Conservation (phyloP, 2,797 vertebrate species). For the Tapirus indicus region DNA sequence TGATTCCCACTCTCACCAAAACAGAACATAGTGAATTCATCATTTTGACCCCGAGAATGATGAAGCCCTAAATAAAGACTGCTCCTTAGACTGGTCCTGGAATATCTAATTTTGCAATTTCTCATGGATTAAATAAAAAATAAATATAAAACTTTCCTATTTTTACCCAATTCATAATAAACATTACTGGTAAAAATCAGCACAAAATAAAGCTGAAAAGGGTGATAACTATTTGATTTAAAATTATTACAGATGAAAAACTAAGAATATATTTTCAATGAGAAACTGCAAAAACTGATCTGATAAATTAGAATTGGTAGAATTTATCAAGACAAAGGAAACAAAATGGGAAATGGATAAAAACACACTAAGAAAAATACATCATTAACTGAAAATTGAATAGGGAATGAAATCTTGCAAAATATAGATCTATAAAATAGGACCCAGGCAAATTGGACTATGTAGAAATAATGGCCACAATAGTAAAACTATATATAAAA, state of each 20-base stretch:
- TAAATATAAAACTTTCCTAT: background rate
- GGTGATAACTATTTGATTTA: background rate
- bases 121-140: background rate
- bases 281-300: background rate
- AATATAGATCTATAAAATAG: background rate
- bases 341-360: constrained; percentile 37
- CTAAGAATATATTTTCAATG: constrained; percentile 11
- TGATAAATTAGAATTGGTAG: constrained; percentile 18
- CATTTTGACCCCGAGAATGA: constrained; percentile 11
- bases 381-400: background rate
- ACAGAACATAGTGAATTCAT: background rate
- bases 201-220: background rate
- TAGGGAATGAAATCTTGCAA: constrained; percentile 19
- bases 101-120: constrained; percentile 3
- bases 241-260: constrained; percentile 4
- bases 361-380: background rate
- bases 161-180: background rate
- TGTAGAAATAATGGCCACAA: constrained; percentile 2
- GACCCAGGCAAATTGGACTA: background rate
- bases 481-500: constrained; percentile 9
- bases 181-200: background rate
- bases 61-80: background rate
- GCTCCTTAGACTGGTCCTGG: background rate
- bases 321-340: background rate
- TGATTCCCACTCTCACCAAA: background rate